phyloP scores from a whole-genome alignment of 2,797 vertebrate genomes.

The Sebastes taczanowskii region DNA sequence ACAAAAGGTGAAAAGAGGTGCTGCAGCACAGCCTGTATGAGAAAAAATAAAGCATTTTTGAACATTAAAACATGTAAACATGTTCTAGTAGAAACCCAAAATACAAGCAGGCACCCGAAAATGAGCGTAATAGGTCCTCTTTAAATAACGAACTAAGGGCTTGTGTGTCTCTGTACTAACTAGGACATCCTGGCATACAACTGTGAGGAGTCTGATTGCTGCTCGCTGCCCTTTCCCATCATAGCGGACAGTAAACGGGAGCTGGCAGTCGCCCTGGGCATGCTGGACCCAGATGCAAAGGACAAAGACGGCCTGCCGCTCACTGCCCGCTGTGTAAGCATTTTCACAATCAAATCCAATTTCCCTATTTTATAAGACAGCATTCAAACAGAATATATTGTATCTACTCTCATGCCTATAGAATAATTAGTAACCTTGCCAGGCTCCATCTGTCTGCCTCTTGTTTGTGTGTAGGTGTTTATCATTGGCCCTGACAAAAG shows the following conservation, averaged over 20 bases:
- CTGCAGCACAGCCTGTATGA: too few relatives aligned
- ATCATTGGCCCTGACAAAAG: slow-evolving; percentile 94
- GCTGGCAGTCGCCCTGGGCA: slow-evolving; percentile 89
- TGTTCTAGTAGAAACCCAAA: too few relatives aligned
- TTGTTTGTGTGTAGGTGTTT: slow-evolving; percentile 83
- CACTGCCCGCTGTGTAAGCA: slow-evolving; percentile 92
- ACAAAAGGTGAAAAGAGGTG: too few relatives aligned
- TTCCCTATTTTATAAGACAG: not conserved
- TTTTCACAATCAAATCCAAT: not conserved
- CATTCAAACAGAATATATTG: not conserved
- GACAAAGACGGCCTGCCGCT: slow-evolving; percentile 89
- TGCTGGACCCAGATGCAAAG: slow-evolving; percentile 91
- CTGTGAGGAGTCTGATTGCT: slow-evolving; percentile 69
- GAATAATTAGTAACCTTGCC: not conserved
- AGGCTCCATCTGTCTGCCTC: not conserved
- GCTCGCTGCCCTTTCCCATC: slow-evolving; percentile 91
- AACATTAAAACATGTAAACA: too few relatives aligned
- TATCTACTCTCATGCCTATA: not conserved
- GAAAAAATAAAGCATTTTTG: too few relatives aligned
- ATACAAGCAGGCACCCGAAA: too few relatives aligned
- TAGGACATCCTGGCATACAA: slow-evolving; percentile 95
- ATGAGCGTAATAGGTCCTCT: not conserved
- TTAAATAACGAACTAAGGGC: not conserved
- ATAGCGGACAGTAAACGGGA: slow-evolving; percentile 90
- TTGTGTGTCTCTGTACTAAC: slow-evolving; percentile 1